These are phyloP conservation scores for Ammodytes dubius DNA, from an alignment of 2,113 vertebrate species.

Conservation along the genomic window DNA sequence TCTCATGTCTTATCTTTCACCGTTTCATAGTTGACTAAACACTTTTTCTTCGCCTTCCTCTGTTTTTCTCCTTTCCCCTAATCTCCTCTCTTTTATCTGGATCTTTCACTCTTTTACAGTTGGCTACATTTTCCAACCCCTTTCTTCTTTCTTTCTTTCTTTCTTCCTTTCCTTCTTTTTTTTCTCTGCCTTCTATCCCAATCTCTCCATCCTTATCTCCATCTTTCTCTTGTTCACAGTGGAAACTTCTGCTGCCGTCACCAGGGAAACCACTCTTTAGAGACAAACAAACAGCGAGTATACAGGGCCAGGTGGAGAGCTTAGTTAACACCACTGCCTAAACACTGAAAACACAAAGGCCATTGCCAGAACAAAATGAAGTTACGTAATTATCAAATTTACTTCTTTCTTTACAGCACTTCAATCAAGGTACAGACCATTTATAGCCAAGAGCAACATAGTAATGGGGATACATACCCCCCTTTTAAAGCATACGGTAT, in stretches of 20 bases:
- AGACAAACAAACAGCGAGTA: constrained; percentile 68
- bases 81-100: constrained; percentile 75
- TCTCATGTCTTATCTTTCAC: constrained; percentile 68
- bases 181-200: constrained; percentile 29
- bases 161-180: constrained; percentile 13
- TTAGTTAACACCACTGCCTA: background rate
- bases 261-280: constrained; percentile 56
- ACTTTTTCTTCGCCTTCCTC: constrained; percentile 65
- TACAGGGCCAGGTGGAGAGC: constrained; percentile 57
- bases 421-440: background rate
- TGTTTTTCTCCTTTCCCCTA: constrained; percentile 48
- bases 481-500: no score
- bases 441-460: background rate
- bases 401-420: background rate
- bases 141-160: constrained; percentile 20
- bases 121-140: constrained; percentile 59
- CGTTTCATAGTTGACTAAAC: constrained; percentile 77
- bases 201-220: constrained; percentile 77
- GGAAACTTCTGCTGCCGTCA: constrained; percentile 71
- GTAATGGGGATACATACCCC: no score
- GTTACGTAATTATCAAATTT: no score
- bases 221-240: constrained; percentile 71
- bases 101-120: constrained; percentile 70
- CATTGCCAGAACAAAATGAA: background rate
- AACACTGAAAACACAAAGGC: constrained; percentile 15